Evolutionary conservation across 2,113 vertebrate genomes (phyloP), one percentile per base, ranked within the genome.

Genomic region (Paracyprichromis sp.): DNA sequence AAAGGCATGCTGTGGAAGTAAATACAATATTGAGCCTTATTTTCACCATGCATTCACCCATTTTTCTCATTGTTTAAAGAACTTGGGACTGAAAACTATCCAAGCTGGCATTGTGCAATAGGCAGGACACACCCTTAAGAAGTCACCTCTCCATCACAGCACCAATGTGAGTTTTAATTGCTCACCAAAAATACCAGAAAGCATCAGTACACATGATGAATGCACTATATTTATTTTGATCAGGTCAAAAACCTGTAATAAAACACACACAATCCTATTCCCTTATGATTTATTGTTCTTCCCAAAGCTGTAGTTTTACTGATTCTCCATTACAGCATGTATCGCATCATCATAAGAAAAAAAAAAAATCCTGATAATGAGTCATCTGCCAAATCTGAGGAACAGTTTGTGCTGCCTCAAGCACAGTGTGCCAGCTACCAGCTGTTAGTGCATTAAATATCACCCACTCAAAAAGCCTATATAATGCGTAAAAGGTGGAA

Each of bases 381-480:
- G 83, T 93, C 91, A 87, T 92, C 84, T 84, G 40, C 71, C 80
- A 79, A 63, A 85, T 57, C 84, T 31, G 38, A 82, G 81, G 86
- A 90, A 88, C 88, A 92, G 82, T 89, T 54, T 92, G 90, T 92
- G 71, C 89, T 61, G 81, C 31, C n/a, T 78, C 78, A 85, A 91
- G 82, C 81, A 54, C 79, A 88, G 45, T 24, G 73, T 90, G 61
- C 57, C 82, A 92, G 38, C 80, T 79, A 86, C 21, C 87, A 86
- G 91, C 84, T 89, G 85, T 82, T 86, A 85, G 90, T 83, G 84
- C 87, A 91, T 84, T 89, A 61, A 84, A 88, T 71, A 86, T 83
- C 84, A 82, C 78, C 86, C 89, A 86, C 83, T 79, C 5, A 71
- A 83, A 29, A 83, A 43, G 11, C 61, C 82, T 45, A 26, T n/a